Base-by-base conservation (phyloP, 2,113 vertebrate genomes). In the Charadrius vociferus region DNA sequence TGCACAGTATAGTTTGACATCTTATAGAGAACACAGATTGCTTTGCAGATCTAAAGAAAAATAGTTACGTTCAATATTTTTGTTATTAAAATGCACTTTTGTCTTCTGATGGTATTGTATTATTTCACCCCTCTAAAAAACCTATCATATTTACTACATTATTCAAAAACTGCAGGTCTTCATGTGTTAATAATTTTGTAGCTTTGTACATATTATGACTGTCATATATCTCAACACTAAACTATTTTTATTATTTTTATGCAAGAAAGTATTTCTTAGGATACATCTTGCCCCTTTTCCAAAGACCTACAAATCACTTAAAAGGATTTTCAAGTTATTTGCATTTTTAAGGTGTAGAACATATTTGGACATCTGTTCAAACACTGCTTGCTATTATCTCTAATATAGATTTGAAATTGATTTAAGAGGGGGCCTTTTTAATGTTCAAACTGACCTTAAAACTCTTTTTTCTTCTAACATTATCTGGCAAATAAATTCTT, bases 11-110 rank as follows among this genome's bases (percentile, higher is more conserved):
- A 94, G 94, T 92, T 95, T 94, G 63, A 97, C 96, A 92, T 95
- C 92, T 84, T 91, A 94, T 16, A 93, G 93, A 89, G 95, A 97
- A 97, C 97, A 98, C 87, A 92, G 88, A 86, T 70, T 74, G 95
- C 80, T 95, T 85, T 95, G 93, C 92, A 96, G 93, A 94, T 93
- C 93, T 96, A 73, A 96, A 97, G 93, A 97, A 83, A 97, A 94
- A 95, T 65, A 86, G 93, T 98, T 94, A 91, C 37, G 56, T 93
- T 91, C 90, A 95, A 86, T 92, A 62, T 97, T 97, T 97, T 96
- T 67, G 58, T 96, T 89, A 96, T 96, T 97, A 92, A 90, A 92
- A 82, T 83, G 68, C 82, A 92, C 79, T 96, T 95, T 89, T 89
- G 86, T 86, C 68, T 52, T 88, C 94, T 67, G 86, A 61, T 68